Evolutionary conservation across 2,113 vertebrate genomes (phyloP), one percentile per base, ranked within the genome.

Genomic region (Scopus umbretta): DNA sequence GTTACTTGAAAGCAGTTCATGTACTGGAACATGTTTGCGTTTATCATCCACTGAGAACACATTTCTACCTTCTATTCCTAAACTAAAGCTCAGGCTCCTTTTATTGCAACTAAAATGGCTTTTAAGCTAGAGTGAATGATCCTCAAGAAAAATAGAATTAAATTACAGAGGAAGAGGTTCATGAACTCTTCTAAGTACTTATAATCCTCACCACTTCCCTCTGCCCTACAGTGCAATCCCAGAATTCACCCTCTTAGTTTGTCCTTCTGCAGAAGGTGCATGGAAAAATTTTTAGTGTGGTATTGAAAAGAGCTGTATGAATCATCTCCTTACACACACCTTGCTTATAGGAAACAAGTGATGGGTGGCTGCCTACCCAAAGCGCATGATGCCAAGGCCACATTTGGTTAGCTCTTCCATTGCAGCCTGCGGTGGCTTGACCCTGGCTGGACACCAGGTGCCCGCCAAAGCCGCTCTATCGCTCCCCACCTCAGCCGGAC

Each of bases 151-250:
- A 78, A 3, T 3, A 50, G 50, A 76, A 66, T 66, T 89, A 34
- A 89, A 66, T 78, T 27, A 27, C 25, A 32, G 32, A 62, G 45
- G 67, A 70, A 17, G 18, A 66, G 49, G 27, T 20, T 80, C 53
- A 5, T 23, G n/a, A 62, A 70, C 50, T 61, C 61, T 12, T 38
- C 6, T 30, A 30, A 36, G 43, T 32, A 0, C 18, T 40, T 34
- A 2, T 7, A 45, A 61, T 58, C 62, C 50, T 36, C 61, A 53
- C 42, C 40, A 66, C 42, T 71, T 76, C 49, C 45, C 17, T 63
- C n/a, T 67, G 68, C 47, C 55, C 30, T 52, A 7, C 10, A 17
- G 3, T 1, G 0, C 52, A 10, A 0, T n/a, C n/a, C 50, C 5
- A 2, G 63, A 2, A 40, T 3, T 16, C 30, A 11, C 67, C 76